These are phyloP conservation scores for Branchinecta lynchi DNA, from an alignment of 1,140 invertebrate genomes.

Conservation along the genomic window DNA sequence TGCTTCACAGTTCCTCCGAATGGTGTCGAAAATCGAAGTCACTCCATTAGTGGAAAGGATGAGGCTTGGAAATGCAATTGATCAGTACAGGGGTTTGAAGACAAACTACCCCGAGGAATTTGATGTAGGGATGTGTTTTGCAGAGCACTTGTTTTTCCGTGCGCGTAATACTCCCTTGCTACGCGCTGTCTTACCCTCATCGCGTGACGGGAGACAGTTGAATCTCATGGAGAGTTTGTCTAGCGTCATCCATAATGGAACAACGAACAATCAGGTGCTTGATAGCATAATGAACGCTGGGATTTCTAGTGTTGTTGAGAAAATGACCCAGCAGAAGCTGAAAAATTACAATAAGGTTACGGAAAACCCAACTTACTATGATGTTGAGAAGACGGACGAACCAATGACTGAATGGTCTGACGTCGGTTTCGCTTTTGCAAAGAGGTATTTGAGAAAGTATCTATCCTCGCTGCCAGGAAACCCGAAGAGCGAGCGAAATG, in stretches of 20 bases:
- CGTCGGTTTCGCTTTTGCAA: background rate
- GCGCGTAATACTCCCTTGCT: background rate
- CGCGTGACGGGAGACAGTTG: background rate
- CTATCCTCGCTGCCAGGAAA: background rate
- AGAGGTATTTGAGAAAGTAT: background rate
- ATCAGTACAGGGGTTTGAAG: background rate
- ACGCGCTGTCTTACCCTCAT: background rate
- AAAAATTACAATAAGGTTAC: background rate
- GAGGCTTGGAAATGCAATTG: background rate
- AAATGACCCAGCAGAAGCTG: background rate
- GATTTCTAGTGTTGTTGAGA: background rate
- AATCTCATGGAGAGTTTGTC: background rate
- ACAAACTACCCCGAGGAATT: background rate
- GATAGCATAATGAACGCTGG: background rate
- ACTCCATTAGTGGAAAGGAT: background rate
- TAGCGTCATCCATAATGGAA: background rate
- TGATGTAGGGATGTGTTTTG: background rate
- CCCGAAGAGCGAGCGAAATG: background rate
- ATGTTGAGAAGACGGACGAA: background rate
- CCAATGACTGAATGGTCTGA: background rate
- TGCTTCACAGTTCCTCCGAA: background rate
- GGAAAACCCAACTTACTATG: background rate
- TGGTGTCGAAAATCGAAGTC: background rate
- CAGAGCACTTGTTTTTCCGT: background rate
- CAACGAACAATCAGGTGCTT: background rate